Evolutionary conservation across 2,113 vertebrate genomes (phyloP).

Genomic region (Psettodes erumei): DNA sequence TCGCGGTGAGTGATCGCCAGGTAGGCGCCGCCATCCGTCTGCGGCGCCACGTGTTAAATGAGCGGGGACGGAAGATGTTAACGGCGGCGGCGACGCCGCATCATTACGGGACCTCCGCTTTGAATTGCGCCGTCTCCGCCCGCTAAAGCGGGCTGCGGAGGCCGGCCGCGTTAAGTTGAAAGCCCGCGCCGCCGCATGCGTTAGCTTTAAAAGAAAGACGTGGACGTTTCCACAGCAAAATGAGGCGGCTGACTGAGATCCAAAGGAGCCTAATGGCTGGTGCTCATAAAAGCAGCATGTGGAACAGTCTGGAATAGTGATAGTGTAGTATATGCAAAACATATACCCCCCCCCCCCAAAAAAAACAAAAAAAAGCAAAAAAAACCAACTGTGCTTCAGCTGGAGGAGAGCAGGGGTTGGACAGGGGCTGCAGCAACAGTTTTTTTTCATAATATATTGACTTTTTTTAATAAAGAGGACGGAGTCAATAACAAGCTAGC

Average conservation of each 20-base stretch:
- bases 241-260: conserved; percentile 7
- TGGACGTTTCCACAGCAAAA: not conserved
- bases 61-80: no score
- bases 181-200: not conserved
- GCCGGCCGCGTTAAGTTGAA: not conserved
- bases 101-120: no score
- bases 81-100: no score
- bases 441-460: not conserved
- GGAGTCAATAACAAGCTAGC: not conserved
- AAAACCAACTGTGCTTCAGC: conserved; percentile 8
- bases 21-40: conserved; percentile 1
- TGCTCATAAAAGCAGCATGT: conserved; percentile 29
- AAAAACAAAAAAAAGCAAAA: no score
- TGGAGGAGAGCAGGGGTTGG: not conserved
- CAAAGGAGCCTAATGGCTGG: not conserved
- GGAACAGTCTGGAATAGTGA: conserved; percentile 20
- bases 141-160: not conserved
- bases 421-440: not conserved
- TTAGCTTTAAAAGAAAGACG: not conserved
- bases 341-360: no score
- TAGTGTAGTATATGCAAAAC: no score
- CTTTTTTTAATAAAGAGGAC: not conserved
- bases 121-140: conserved; percentile 4
- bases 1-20: not conserved
- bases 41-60: not conserved